Conservation (phyloP, 2,888 invertebrate species). For the Tineola bisselliella region DNA sequence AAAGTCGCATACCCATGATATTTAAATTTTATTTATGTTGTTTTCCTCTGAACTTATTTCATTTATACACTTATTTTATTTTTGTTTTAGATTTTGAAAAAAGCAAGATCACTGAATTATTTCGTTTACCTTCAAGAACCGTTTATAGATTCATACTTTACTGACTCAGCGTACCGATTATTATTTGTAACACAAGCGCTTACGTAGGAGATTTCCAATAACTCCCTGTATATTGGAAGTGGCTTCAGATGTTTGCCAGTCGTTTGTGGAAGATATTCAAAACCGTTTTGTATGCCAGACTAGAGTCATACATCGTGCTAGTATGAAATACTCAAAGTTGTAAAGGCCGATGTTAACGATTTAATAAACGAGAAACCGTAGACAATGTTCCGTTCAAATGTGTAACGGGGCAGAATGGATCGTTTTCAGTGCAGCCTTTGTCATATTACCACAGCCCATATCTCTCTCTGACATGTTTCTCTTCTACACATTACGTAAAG, state of each 20-base stretch:
- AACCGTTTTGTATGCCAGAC: neutral
- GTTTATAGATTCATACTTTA: no score
- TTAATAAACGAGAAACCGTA: conserved; percentile 9
- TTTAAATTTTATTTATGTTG: conserved; percentile 31
- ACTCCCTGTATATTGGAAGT: neutral
- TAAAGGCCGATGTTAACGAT: conserved; percentile 4
- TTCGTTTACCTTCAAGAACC: no score
- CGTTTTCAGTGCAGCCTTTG: conserved; percentile 6
- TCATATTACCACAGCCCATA: conserved; percentile 5
- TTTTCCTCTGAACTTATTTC: neutral
- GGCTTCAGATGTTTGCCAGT: neutral
- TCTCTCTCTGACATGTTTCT: conserved; percentile 6
- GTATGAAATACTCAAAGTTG: neutral
- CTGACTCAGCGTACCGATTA: neutral
- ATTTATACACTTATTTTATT: neutral
- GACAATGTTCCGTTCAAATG: conserved; percentile 1
- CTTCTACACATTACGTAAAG: neutral
- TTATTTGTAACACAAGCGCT: neutral
- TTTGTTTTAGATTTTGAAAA: neutral
- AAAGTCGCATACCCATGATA: conserved; percentile 53
- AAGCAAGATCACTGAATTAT: no score
- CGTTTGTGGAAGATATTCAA: neutral
- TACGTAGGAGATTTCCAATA: neutral
- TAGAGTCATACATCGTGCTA: neutral
- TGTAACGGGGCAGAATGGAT: conserved; percentile 7